A percentile compares a stretch with the other conserved stretches of the same genome.
These are phyloP conservation scores for Monochamus alternatus DNA, from an alignment of 2,888 invertebrate species.

Conservation along the genomic window DNA sequence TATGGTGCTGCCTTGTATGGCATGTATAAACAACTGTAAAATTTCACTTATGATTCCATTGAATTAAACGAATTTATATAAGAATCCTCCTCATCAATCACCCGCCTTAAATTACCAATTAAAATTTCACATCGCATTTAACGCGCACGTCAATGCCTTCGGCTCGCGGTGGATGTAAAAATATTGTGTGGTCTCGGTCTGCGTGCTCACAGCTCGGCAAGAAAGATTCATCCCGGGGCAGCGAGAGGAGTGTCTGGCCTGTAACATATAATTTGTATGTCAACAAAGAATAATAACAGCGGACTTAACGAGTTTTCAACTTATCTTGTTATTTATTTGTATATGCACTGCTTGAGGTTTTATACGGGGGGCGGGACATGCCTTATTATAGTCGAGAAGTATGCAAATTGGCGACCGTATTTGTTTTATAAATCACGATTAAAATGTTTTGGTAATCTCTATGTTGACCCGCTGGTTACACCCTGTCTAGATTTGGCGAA, in stretches of 20 bases:
- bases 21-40: no score
- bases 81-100: neutral
- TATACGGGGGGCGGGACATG: constrained; percentile 46
- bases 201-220: constrained; percentile 46
- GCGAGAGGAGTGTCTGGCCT: constrained; percentile 61
- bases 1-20: no score
- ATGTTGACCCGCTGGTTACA: constrained; percentile 37
- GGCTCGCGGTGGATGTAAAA: constrained; percentile 42
- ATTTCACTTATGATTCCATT: no score
- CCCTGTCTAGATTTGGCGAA: constrained; percentile 29
- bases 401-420: constrained; percentile 61
- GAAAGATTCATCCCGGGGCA: constrained; percentile 50
- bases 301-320: constrained; percentile 68
- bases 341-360: constrained; percentile 55
- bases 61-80: no score
- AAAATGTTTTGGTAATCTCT: constrained; percentile 53
- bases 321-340: constrained; percentile 69
- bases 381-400: constrained; percentile 57
- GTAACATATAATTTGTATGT: constrained; percentile 70
- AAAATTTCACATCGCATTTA: neutral
- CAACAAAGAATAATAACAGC: constrained; percentile 70
- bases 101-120: neutral
- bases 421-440: constrained; percentile 63
- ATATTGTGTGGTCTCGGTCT: constrained; percentile 52
- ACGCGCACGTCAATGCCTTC: constrained; percentile 37